Evolutionary conservation across 2,888 invertebrate genomes (phyloP).

Genomic region (Agelastica alni): DNA sequence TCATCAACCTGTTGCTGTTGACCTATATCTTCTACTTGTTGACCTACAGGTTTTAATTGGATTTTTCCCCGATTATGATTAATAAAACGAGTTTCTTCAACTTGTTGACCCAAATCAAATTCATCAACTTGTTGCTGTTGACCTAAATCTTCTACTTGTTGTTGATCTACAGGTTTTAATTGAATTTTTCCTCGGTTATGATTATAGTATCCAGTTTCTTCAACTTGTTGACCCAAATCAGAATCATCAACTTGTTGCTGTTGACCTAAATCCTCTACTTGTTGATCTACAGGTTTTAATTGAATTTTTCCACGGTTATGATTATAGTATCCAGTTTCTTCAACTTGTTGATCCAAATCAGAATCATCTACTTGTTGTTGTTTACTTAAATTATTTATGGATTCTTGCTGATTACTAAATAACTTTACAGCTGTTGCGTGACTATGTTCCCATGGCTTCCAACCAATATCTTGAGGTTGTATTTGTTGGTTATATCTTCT

Average conservation of each 20-base stretch:
- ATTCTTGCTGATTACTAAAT: conserved; percentile 2
- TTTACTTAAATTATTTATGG: conserved; percentile 15
- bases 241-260: background rate
- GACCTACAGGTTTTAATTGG: background rate
- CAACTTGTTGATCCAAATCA: conserved; percentile 38
- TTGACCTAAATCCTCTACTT: background rate
- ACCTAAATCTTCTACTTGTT: conserved; percentile 8
- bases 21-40: conserved; percentile 11
- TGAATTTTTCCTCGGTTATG: too few species aligned
- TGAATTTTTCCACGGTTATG: background rate
- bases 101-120: conserved; percentile 30
- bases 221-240: too few species aligned
- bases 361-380: conserved; percentile 26
- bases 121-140: conserved; percentile 20
- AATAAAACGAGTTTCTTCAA: conserved; percentile 29
- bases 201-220: too few species aligned
- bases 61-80: conserved; percentile 21
- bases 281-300: background rate
- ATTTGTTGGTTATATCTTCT: background rate
- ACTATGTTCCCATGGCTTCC: background rate
- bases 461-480: background rate
- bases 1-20: conserved; percentile 27
- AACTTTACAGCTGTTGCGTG: background rate
- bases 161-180: too few species aligned
- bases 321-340: conserved; percentile 14